phyloP scores from a whole-genome alignment of 1,140 invertebrate genomes.

The Paraescarpia echinospica region DNA sequence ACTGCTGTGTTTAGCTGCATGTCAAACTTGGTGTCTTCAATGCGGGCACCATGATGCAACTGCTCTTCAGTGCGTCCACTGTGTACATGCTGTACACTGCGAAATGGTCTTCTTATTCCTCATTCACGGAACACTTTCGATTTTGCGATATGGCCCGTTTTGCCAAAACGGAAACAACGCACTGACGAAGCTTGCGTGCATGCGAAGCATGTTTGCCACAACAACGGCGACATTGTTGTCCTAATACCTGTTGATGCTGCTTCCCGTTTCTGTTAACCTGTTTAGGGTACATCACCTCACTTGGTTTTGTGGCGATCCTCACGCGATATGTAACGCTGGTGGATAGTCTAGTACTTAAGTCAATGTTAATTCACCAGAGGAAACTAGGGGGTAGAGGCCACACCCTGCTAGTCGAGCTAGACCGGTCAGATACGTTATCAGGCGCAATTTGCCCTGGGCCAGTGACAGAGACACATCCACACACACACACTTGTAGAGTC shows the following conservation, averaged over 20 bases:
- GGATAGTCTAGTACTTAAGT: too few species aligned
- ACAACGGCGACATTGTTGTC: not conserved
- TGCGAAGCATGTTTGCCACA: not conserved
- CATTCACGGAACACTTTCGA: not conserved
- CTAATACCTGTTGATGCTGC: not conserved
- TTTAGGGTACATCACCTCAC: not conserved
- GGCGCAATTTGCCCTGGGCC: too few species aligned
- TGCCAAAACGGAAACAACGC: not conserved
- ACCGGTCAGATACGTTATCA: too few species aligned
- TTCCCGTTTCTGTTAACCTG: not conserved
- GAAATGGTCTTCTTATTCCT: not conserved
- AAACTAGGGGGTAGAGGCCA: too few species aligned
- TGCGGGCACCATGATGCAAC: not conserved
- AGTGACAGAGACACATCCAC: too few species aligned
- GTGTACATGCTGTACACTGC: not conserved
- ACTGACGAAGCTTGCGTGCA: not conserved
- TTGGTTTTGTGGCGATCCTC: not conserved
- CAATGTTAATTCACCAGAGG: too few species aligned
- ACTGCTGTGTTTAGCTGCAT: not conserved
- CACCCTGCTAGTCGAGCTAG: too few species aligned
- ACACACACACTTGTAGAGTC: too few species aligned
- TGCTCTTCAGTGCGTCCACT: not conserved
- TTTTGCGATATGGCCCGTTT: not conserved
- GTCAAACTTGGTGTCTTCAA: not conserved
- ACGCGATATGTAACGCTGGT: too few species aligned